Base-by-base conservation (phyloP, 2,113 vertebrate genomes). In the Datnioides undecimradiatus region DNA sequence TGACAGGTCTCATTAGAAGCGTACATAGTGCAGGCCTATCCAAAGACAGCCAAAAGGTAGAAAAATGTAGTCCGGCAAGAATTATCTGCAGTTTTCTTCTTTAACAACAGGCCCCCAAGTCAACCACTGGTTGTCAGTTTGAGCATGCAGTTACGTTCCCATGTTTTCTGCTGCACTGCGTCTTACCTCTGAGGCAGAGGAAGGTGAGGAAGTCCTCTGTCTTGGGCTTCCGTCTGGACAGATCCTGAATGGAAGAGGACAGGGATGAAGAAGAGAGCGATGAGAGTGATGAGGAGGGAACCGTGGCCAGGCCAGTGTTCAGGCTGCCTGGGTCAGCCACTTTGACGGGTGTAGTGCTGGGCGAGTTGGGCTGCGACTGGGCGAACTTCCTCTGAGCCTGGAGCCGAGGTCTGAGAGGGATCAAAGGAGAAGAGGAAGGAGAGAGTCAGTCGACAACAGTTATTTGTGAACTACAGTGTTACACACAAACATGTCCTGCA, bases 171-270 rank as follows among this genome's bases (percentile, higher is more conserved):
- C 25, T 60, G n/a, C 4, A 51, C 54, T 6, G 70, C 0, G 51
- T 60, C 83, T 88, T 95, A 99, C 98, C 98, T 98, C 98, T 95
- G 92, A 99, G 98, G 95, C 98, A 99, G 93, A 99, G 97, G 94
- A 99, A 99, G 67, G 98, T 99, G 90, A 99, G 97, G 92, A 99
- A 99, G 95, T 99, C 98, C 95, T 99, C 98, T 17, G 98, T 99
- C 95, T 99, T 99, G 93, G 98, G 98, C 91, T 99, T 99, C 94
- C 97, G 96, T 91, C 97, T 96, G 86, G 97, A 98, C 95, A 99
- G 96, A 95, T 99, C 98, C 86, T 97, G 97, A 87, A 99, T 97
- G 73, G 97, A 97, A 74, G 96, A 95, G 80, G 95, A 95, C 73
- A 96, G 96, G 63, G 96, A 90, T 3, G 90, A 88, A 1, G 90